Base-by-base conservation (phyloP, 2,797 vertebrate species). In the Natrix natrix region DNA sequence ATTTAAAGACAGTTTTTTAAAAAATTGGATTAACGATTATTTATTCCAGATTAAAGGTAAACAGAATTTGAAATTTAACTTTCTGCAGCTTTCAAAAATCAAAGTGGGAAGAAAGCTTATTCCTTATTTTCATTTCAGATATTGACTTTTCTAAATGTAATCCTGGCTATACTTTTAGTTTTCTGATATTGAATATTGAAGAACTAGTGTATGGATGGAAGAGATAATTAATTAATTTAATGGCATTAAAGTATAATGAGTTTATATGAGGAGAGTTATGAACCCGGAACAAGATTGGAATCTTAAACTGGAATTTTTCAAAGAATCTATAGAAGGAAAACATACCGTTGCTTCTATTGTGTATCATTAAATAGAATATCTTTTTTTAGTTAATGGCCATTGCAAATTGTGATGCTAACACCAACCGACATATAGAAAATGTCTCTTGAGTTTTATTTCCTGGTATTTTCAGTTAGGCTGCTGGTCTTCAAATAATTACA, bases 301-400 rank as follows among this genome's bases (percentile, higher is more conserved):
- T 1, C 52, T 32, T 37, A 90, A 0, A 5, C 91, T 92, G n/a
- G 59, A 88, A 63, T 88, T 74, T 93, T 89, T 0, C 92, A 1
- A 91, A 22, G 4, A 56, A 86, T 90, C 48, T 93, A 91, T 86
- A 87, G 28, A 2, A 28, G 22, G 91, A 55, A 94, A 92, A 60
- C 91, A 91, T 59, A 11, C 3, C 16, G 52, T 55, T 59, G 89
- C 92, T 94, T 87, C 5, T 1, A 5, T 95, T 94, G 95, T 63
- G 88, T 92, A 4, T 63, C 90, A 37, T 74, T 54, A 74, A 90
- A 78, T 37, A 90, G 20, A 86, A 88, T 93, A 94, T 89, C 92
- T 96, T 95, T 92, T 92, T 94, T 32, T 16, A 92, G 87, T 63
- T 95, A 94, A 96, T 94, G 94, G 95, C n/a, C 26, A 14, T 94